phyloP scores from a whole-genome alignment of 2,888 invertebrate genomes.

The Nasonia oneida region DNA sequence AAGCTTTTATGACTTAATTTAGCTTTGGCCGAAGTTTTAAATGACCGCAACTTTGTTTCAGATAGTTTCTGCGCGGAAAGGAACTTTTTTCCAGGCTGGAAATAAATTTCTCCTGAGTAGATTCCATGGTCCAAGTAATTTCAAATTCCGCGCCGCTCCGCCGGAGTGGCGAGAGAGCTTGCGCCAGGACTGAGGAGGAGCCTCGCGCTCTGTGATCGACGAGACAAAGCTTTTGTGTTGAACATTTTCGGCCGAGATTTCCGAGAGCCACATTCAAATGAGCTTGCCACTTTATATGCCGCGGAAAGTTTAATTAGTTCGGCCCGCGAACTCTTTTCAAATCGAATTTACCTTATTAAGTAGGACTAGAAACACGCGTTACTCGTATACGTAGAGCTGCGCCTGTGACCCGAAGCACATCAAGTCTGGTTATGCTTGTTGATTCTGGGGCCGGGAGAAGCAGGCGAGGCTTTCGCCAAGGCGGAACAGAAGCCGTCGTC shows the following conservation, averaged over 20 bases:
- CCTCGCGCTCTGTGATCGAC: slow-evolving; percentile 16
- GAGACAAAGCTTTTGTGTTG: slow-evolving; percentile 37
- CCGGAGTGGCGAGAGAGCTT: neutral
- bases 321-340: neutral
- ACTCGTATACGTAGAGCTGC: neutral
- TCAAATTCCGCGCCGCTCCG: slow-evolving; percentile 51
- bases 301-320: neutral
- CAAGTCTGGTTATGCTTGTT: slow-evolving; percentile 50
- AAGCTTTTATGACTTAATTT: slow-evolving; percentile 61
- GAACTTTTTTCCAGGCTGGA: slow-evolving; percentile 47
- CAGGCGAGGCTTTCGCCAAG: slow-evolving; percentile 2
- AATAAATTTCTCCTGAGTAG: slow-evolving; percentile 58
- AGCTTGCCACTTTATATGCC: neutral
- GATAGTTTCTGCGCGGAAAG: slow-evolving; percentile 50
- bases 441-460: slow-evolving; percentile 35
- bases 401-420: slow-evolving; percentile 3
- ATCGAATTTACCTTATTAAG: no score
- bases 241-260: slow-evolving; percentile 17
- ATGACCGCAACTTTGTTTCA: slow-evolving; percentile 59
- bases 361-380: no score
- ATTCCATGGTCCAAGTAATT: slow-evolving; percentile 58
- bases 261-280: neutral
- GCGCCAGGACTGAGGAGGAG: neutral
- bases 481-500: neutral
- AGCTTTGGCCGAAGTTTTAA: slow-evolving; percentile 54